phyloP scores from a whole-genome alignment of 2,888 invertebrate genomes.

The Lasioglossum leucozonium region DNA sequence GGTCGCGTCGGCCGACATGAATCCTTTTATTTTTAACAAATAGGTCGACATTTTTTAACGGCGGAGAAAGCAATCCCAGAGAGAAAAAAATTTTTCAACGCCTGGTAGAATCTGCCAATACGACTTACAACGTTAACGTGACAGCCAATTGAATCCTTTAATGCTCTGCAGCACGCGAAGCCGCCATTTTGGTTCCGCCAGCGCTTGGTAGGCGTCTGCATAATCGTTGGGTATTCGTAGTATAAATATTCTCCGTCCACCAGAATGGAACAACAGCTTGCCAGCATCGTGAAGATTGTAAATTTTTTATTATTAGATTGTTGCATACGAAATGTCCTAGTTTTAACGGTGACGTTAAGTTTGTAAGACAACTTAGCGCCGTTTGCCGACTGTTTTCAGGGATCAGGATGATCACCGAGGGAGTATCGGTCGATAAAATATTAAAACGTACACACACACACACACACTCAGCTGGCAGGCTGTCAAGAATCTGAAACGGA shows the following conservation, averaged over 20 bases:
- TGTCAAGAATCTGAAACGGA: constrained; percentile 11
- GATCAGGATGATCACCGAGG: neutral
- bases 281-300: too few relatives aligned
- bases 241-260: neutral
- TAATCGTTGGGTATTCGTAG: neutral
- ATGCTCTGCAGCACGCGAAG: neutral
- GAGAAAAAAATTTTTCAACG: neutral
- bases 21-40: constrained; percentile 4
- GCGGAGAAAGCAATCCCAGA: too few relatives aligned
- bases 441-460: constrained; percentile 27
- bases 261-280: neutral
- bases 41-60: neutral
- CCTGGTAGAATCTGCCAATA: neutral
- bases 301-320: neutral
- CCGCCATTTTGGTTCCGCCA: constrained; percentile 3
- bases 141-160: constrained; percentile 9
- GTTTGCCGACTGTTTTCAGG: neutral
- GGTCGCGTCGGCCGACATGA: neutral
- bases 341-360: neutral
- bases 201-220: neutral
- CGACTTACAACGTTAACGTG: neutral
- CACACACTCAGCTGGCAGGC: neutral
- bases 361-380: neutral
- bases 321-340: too few relatives aligned
- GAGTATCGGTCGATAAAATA: neutral